Percentiles rank a stretch among this genome's conserved stretches.
phyloP scores from a whole-genome alignment of 2,888 invertebrate genomes.

The Alloscopus bannaensis region DNA sequence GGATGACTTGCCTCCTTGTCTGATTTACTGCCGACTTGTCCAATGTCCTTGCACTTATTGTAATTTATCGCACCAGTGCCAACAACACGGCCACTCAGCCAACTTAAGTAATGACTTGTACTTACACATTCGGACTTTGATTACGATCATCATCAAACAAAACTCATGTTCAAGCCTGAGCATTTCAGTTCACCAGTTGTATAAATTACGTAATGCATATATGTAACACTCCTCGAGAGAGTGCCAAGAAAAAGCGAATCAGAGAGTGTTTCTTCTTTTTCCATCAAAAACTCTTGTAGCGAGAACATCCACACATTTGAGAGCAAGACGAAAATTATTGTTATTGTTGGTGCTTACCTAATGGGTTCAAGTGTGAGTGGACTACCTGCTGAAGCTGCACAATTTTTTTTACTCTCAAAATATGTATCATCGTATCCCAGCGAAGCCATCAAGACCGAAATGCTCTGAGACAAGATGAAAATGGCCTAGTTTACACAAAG shows the following conservation, averaged over 20 bases:
- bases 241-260: neutral
- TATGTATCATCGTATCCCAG: neutral
- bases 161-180: no score
- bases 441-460: conserved; percentile 21
- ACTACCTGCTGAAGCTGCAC: conserved; percentile 49
- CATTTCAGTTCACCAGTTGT: no score
- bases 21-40: conserved; percentile 57
- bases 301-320: conserved; percentile 9
- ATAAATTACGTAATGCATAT: neutral
- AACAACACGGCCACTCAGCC: conserved; percentile 40
- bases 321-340: conserved; percentile 38
- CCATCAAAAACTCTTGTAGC: neutral
- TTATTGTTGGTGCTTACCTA: conserved; percentile 39
- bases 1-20: conserved; percentile 49
- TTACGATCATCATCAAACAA: conserved; percentile 50
- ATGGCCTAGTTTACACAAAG: conserved; percentile 63
- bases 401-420: conserved; percentile 1
- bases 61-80: conserved; percentile 60
- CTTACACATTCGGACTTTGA: conserved; percentile 59
- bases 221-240: no score
- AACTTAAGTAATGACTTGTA: conserved; percentile 57
- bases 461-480: conserved; percentile 54
- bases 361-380: conserved; percentile 46
- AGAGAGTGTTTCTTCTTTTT: conserved; percentile 19
- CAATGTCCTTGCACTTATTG: conserved; percentile 61